Evolutionary conservation across 1,140 invertebrate species (phyloP).

Genomic region (Pseudomyrmex pallidus): DNA sequence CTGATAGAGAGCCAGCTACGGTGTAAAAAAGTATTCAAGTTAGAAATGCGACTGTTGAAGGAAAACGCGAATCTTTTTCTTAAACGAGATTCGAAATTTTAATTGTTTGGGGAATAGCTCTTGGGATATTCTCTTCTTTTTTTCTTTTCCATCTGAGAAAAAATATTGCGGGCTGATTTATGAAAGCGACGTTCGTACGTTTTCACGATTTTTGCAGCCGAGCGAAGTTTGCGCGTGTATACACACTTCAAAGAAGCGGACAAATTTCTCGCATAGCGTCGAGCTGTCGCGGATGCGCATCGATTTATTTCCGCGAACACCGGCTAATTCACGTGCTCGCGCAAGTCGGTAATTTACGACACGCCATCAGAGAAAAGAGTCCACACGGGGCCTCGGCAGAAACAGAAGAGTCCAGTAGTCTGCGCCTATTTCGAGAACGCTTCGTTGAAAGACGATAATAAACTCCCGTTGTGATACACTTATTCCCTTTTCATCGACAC

Average conservation of each 20-base stretch:
- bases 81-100: constrained; percentile 1
- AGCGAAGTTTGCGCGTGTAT: not conserved
- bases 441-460: constrained; percentile 58
- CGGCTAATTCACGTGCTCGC: constrained; percentile 42
- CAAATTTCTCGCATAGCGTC: constrained; percentile 43
- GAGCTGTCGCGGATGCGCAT: constrained; percentile 50
- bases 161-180: constrained; percentile 45
- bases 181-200: not conserved
- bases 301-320: constrained; percentile 56
- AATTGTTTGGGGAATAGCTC: too few relatives aligned
- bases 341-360: constrained; percentile 34
- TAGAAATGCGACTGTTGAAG: too few relatives aligned
- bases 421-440: constrained; percentile 60
- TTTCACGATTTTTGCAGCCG: constrained; percentile 7
- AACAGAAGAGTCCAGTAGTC: constrained; percentile 59
- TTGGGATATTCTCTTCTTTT: constrained; percentile 4
- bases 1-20: too few relatives aligned
- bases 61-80: not conserved
- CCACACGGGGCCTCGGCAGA: constrained; percentile 59
- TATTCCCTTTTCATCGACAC: constrained; percentile 42
- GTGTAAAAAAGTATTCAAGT: too few relatives aligned
- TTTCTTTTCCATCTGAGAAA: not conserved
- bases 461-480: constrained; percentile 64
- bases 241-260: constrained; percentile 23
- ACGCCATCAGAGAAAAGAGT: constrained; percentile 13